Evolutionary conservation across 2,888 invertebrate genomes (phyloP), one percentile per base, ranked within the genome.

Genomic region (Cephus rjabovi): DNA sequence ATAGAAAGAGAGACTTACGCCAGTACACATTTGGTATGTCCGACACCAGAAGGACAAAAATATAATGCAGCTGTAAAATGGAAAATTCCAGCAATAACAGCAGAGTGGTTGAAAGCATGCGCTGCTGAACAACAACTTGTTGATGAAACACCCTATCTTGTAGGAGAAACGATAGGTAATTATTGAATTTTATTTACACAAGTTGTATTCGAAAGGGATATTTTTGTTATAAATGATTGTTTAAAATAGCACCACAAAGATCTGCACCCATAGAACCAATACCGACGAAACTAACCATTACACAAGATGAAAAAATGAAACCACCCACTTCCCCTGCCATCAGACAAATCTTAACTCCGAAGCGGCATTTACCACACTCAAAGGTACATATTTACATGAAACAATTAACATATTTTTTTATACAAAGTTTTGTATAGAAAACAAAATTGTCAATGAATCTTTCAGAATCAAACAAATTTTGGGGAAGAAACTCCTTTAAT

Each of bases 31-130:
- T 92, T 98, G 0, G 92, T 98, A 4, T 96, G 96, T 82, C 95
- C 95, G 9, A 92, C 93, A 0, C 93, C 96, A 0, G 92, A 93
- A 33, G 97, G 98, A 0, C 96, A 96, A 85, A 98, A 98, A 89
- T 96, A 96, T 89, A 92, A 93, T 70, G 98, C 97, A 0, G 96
- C 97, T 0, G 86, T 96, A 0, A 97, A 96, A 90, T 98, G 98
- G 98, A 94, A 94, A 15, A 92, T 97, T 79, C 98, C 97, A 0
- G 96, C 96, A 1, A 95, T 98, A 0, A 94, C 91, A 0, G 95
- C 95, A 12, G 92, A 94, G 12, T 98, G 98, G 98, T 89, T 98
- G 75, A 88, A 96, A 73, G 93, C 94, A 35, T 97, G 97, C 90
- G 95, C 94, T 23, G 88, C 89, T 73, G 89, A 91, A 0, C 95